phyloP scores from a whole-genome alignment of 2,888 invertebrate species.

The Opisthograptis luteolata region DNA sequence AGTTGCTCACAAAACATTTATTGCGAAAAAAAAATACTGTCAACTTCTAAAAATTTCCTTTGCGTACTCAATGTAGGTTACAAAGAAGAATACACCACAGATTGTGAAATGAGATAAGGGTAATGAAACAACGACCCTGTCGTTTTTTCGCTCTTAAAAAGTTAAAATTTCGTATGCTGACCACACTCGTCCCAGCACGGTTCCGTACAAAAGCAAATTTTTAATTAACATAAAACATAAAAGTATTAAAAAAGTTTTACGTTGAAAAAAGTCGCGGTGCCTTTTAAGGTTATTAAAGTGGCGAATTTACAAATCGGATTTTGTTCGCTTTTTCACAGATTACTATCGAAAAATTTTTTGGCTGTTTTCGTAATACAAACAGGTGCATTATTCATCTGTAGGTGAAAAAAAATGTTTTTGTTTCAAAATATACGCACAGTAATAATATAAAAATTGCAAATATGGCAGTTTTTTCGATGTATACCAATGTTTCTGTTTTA shows the following conservation, averaged over 20 bases:
- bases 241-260: slow-evolving; percentile 44
- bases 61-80: slow-evolving; percentile 24
- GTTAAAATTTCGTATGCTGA: slow-evolving; percentile 56
- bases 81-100: slow-evolving; percentile 34
- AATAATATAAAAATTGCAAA: no score
- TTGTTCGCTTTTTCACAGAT: not conserved
- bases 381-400: no score
- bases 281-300: slow-evolving; percentile 27
- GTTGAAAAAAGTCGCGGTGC: slow-evolving; percentile 26
- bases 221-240: slow-evolving; percentile 63
- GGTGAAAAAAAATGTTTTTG: no score
- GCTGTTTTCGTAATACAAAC: no score
- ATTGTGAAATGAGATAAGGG: slow-evolving; percentile 53
- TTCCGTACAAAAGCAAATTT: slow-evolving; percentile 60
- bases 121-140: slow-evolving; percentile 44
- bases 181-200: slow-evolving; percentile 51
- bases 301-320: slow-evolving; percentile 10
- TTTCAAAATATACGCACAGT: no score
- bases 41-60: slow-evolving; percentile 13
- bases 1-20: slow-evolving; percentile 2
- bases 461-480: no score
- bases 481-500: no score
- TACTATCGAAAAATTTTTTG: not conserved
- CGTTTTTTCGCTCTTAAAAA: slow-evolving; percentile 54
- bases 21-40: not conserved